phyloP scores from a whole-genome alignment of 2,888 invertebrate genomes.

The Cheilosia vernalis region DNA sequence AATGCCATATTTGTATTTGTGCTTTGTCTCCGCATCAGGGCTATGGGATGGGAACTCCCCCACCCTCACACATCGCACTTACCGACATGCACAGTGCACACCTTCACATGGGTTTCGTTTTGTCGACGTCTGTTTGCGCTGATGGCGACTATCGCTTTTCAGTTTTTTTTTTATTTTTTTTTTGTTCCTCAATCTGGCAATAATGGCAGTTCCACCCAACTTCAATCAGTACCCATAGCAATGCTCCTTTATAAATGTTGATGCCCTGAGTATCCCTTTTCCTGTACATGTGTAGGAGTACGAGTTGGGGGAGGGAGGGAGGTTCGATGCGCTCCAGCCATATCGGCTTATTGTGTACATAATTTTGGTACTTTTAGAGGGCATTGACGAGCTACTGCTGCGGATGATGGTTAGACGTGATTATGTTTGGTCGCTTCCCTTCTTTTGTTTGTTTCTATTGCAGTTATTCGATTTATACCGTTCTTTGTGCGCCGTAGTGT shows the following conservation, averaged over 20 bases:
- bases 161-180: background rate
- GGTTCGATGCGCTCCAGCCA: constrained; percentile 4
- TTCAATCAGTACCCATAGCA: background rate
- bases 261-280: background rate
- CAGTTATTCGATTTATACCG: background rate
- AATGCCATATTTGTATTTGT: background rate
- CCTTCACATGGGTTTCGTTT: constrained; percentile 8
- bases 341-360: constrained; percentile 23
- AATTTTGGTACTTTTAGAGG: constrained; percentile 29
- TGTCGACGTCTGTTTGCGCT: constrained; percentile 7
- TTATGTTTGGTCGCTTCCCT: background rate
- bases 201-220: background rate
- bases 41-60: background rate
- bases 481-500: background rate
- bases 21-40: background rate
- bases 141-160: background rate
- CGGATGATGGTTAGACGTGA: background rate
- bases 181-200: background rate
- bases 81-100: background rate
- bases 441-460: constrained; percentile 7
- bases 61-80: background rate
- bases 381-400: constrained; percentile 10
- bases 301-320: background rate
- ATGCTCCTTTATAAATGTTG: background rate
- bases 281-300: background rate